These are phyloP conservation scores for Tiliqua scincoides DNA, from an alignment of 2,113 vertebrate genomes.

Conservation along the genomic window DNA sequence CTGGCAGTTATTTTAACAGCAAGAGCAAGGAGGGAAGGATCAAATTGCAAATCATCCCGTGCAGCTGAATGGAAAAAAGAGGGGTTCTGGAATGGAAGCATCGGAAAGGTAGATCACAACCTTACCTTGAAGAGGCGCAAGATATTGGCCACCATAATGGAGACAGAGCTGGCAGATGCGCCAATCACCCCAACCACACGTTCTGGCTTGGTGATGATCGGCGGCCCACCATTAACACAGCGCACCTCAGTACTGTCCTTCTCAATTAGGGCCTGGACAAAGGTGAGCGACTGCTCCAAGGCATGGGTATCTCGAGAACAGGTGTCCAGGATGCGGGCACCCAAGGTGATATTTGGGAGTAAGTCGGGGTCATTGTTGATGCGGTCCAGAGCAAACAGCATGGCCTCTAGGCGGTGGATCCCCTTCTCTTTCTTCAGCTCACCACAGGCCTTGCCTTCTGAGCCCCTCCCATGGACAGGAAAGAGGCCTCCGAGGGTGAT, in stretches of 20 bases:
- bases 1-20: constrained; percentile 45
- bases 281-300: constrained; percentile 95
- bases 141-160: constrained; percentile 99
- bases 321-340: constrained; percentile 94
- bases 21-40: constrained; percentile 59
- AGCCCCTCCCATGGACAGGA: constrained; percentile 89
- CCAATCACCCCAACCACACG: constrained; percentile 94
- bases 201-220: constrained; percentile 95
- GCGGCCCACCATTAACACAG: constrained; percentile 89
- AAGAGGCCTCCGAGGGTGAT: constrained; percentile 95
- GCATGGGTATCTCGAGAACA: constrained; percentile 96
- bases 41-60: constrained; percentile 66
- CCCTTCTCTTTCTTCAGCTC: constrained; percentile 98
- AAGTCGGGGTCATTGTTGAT: constrained; percentile 96
- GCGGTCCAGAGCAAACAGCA: constrained; percentile 94
- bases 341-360: constrained; percentile 95
- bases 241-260: constrained; percentile 95
- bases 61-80: constrained; percentile 33
- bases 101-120: no score
- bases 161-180: constrained; percentile 93
- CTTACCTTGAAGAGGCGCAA: constrained; percentile 95
- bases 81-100: not conserved
- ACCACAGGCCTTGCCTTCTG: constrained; percentile 91
- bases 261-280: constrained; percentile 95
- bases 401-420: constrained; percentile 94